A percentile compares a stretch with the other conserved stretches of the same genome.
phyloP scores from a whole-genome alignment of 2,888 invertebrate species.

The Sinelater perroti region DNA sequence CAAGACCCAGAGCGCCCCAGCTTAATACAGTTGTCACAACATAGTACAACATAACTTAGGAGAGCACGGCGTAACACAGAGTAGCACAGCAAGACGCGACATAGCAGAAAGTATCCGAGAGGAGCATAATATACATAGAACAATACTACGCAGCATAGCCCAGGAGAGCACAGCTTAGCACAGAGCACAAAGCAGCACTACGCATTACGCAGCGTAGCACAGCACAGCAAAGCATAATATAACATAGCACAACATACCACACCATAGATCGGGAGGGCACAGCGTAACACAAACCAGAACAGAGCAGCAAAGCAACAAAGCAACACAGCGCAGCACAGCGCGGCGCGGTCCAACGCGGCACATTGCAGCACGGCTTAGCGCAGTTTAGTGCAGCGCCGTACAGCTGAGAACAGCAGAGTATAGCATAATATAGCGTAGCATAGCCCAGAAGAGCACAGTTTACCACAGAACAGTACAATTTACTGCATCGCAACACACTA shows the following conservation, averaged over 20 bases:
- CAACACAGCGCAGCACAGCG: neutral
- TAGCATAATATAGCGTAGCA: constrained; percentile 9
- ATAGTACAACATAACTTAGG: neutral
- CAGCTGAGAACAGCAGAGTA: constrained; percentile 6
- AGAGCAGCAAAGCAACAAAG: neutral
- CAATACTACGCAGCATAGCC: neutral
- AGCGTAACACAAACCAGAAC: neutral
- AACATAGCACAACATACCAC: neutral
- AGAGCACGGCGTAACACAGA: neutral
- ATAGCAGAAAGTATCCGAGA: neutral
- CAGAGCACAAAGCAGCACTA: neutral
- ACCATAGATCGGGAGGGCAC: neutral
- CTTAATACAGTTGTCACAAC: too few relatives aligned
- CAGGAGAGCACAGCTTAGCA: neutral
- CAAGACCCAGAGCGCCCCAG: too few relatives aligned
- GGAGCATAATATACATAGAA: neutral
- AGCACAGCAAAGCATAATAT: neutral
- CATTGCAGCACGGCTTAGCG: neutral
- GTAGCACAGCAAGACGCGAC: neutral
- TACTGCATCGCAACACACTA: constrained; percentile 4
- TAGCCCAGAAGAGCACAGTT: constrained; percentile 13
- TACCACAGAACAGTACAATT: constrained; percentile 12
- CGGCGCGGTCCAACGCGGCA: neutral
- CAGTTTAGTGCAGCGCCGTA: constrained; percentile 10
- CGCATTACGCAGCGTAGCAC: neutral